phyloP scores from a whole-genome alignment of 2,888 invertebrate genomes.

The Anaspis maculata region DNA sequence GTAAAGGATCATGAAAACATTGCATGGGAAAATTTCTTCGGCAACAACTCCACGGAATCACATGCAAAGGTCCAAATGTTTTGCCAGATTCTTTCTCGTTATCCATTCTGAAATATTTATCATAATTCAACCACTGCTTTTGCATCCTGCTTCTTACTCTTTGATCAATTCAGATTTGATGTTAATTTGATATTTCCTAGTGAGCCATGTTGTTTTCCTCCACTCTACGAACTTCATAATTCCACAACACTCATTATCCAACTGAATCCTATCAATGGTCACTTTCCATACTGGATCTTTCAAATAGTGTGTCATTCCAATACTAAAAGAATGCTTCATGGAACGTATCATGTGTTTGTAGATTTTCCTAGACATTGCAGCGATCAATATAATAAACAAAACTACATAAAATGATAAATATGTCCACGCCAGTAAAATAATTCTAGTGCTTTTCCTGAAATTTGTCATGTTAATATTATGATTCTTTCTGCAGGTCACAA shows the following conservation, averaged over 20 bases:
- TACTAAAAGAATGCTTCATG: conserved; percentile 46
- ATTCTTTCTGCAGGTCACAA: not conserved
- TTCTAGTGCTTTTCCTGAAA: conserved; percentile 39
- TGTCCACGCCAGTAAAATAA: conserved; percentile 35
- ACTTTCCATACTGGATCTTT: conserved; percentile 50
- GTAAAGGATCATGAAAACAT: conserved; percentile 55
- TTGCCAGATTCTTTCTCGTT: too few relatives aligned
- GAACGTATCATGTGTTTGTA: conserved; percentile 38
- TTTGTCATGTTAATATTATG: too few relatives aligned
- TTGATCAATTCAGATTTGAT: conserved; percentile 25
- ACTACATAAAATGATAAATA: conserved; percentile 34
- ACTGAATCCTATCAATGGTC: conserved; percentile 51
- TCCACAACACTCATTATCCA: conserved; percentile 48
- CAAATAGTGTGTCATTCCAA: conserved; percentile 51
- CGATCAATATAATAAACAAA: conserved; percentile 33
- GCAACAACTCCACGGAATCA: conserved; percentile 55
- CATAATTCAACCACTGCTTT: conserved; percentile 12
- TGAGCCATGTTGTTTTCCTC: conserved; percentile 53
- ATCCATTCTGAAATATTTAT: too few relatives aligned
- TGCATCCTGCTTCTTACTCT: conserved; percentile 24
- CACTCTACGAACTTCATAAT: conserved; percentile 49
- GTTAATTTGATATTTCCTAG: conserved; percentile 43
- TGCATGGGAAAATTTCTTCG: conserved; percentile 49
- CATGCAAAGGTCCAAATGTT: conserved; percentile 38
- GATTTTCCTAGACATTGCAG: conserved; percentile 31